Base-by-base conservation (phyloP, 2,888 invertebrate genomes). In the Perithous albicinctus region DNA sequence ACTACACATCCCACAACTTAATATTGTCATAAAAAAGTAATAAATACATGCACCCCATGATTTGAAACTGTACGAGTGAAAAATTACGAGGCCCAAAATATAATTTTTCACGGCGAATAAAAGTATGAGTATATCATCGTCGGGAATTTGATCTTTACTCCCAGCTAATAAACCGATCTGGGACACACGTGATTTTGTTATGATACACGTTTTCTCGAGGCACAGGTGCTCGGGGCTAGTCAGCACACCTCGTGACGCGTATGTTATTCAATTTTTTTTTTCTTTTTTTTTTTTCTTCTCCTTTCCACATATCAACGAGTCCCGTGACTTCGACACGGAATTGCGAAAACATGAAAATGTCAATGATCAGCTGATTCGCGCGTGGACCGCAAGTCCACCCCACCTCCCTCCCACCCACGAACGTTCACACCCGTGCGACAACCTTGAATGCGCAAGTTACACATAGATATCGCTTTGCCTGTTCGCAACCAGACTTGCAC, bases 231-330 rank as follows among this genome's bases (percentile, higher is more conserved):
- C 54, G 29, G 35, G 48, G 46, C 76, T 32, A 83, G 77, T 80
- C 77, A 73, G 15, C 80, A 35, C 80, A 77, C 72, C 80, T 67
- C 72, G 66, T 77, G 73, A 78, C 61, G 29, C 80, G 18, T 12
- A 35, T 64, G 23, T 73, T 48, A 35, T 64, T 70, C 61, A n/a
- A n/a, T n/a, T n/a, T n/a, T n/a, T n/a, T n/a, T 61, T 67, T 38
- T 69, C 54, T 38, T 73, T 56, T 20, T 1, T 38, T 26, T 23
- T 29, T 46, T 73, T 26, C 23, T 54, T n/a, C 23, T 3, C 2
- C 12, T 15, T 51, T 26, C 51, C n/a, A 32, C 35, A 29, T 26
- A 15, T 26, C n/a, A 35, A 35, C 18, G 18, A 51, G 78, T 74
- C 78, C 15, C 81, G 80, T 81, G 80, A 73, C 67, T 69, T 20